Evolutionary conservation across 92 coral and sea anemone genomes (phyloP).

Genomic region (Isaurus tuberculatus): DNA sequence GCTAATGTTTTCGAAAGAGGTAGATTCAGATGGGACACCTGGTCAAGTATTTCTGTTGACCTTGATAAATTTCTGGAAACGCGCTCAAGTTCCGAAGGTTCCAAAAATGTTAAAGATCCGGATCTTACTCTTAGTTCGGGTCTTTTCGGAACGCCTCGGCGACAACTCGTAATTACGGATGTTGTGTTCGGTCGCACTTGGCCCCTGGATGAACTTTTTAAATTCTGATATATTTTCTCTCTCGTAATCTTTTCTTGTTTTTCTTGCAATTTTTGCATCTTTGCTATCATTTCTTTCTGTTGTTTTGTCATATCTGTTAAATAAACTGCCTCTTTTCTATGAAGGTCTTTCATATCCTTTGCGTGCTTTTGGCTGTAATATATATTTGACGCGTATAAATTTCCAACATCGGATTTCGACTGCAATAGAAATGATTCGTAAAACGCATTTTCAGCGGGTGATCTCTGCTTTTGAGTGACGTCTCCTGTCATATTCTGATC

Average conservation of each 20-base stretch:
- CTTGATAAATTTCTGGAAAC: conserved; percentile 61
- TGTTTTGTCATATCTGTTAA: conserved; percentile 75
- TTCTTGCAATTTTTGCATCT: conserved; percentile 81
- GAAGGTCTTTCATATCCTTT: conserved; percentile 81
- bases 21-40: conserved; percentile 47
- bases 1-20: conserved; percentile 52
- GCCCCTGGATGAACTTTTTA: conserved; percentile 45
- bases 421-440: conserved; percentile 94
- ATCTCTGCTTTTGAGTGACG: conserved; percentile 79
- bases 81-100: conserved; percentile 61
- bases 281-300: conserved; percentile 83
- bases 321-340: conserved; percentile 65
- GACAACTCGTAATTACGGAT: conserved; percentile 70
- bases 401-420: conserved; percentile 91
- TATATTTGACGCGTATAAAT: conserved; percentile 91
- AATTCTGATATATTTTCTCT: conserved; percentile 66
- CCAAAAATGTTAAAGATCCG: conserved; percentile 76
- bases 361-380: conserved; percentile 91
- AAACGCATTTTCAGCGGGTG: conserved; percentile 93
- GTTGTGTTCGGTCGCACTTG: conserved; percentile 80
- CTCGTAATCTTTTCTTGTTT: conserved; percentile 70
- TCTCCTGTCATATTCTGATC: conserved; percentile 54
- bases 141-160: conserved; percentile 51
- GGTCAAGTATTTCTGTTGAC: conserved; percentile 65
- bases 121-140: conserved; percentile 68